These are phyloP conservation scores for Xestobium rufovillosum DNA, from an alignment of 2,888 invertebrate species.

Conservation along the genomic window DNA sequence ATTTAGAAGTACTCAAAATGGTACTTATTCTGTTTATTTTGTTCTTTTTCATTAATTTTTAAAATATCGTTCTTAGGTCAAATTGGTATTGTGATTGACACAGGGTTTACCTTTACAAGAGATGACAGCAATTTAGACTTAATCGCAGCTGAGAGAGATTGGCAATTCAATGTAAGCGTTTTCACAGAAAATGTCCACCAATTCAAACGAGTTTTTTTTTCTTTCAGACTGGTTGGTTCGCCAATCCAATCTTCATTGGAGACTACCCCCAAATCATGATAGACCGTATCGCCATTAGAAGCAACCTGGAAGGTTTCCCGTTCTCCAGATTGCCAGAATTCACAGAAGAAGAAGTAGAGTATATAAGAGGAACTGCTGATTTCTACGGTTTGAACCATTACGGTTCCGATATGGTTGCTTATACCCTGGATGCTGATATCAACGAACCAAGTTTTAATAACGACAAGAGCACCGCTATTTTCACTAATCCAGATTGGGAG, in stretches of 20 bases:
- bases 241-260: slow-evolving; percentile 58
- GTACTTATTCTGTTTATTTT: no score
- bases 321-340: slow-evolving; percentile 56
- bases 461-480: slow-evolving; percentile 6
- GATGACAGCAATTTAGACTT: no score
- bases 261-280: slow-evolving; percentile 61
- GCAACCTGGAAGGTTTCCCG: slow-evolving; percentile 49
- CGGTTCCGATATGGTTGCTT: slow-evolving; percentile 46
- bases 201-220: slow-evolving; percentile 10
- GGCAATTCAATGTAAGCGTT: no score
- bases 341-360: slow-evolving; percentile 50
- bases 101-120: no score
- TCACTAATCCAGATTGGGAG: no score
- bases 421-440: slow-evolving; percentile 6
- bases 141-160: no score
- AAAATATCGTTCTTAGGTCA: not conserved
- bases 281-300: slow-evolving; percentile 48
- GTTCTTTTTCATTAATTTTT: not conserved
- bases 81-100: no score
- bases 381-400: slow-evolving; percentile 72
- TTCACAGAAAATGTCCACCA: no score
- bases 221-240: slow-evolving; percentile 57
- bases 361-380: slow-evolving; percentile 55
- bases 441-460: slow-evolving; percentile 4
- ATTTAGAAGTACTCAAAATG: slow-evolving; percentile 33